A percentile compares a stretch with the other conserved stretches of the same genome.
phyloP scores from a whole-genome alignment of 2,888 invertebrate genomes.

The Malacosoma neustria region DNA sequence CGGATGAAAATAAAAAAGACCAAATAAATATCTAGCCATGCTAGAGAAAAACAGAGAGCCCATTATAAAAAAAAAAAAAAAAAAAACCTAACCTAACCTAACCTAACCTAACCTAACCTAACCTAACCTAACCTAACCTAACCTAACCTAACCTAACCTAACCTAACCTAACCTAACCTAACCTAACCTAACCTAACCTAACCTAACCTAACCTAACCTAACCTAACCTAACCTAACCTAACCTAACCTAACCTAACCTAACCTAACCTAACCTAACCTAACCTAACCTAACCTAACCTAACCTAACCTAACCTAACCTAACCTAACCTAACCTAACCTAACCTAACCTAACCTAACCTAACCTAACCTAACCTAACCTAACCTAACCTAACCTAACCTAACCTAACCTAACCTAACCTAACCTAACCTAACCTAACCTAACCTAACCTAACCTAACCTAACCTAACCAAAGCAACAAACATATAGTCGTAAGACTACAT shows the following conservation, averaged over 20 bases:
- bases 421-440: conserved; percentile 18
- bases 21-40: too few relatives aligned
- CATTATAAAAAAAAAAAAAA: too few relatives aligned
- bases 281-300: conserved; percentile 13
- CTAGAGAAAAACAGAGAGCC: too few relatives aligned
- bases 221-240: too few relatives aligned
- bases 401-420: conserved; percentile 18
- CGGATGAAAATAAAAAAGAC: too few relatives aligned
- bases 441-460: conserved; percentile 20
- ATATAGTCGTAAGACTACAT: too few relatives aligned
- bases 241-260: conserved; percentile 15
- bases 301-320: conserved; percentile 17
- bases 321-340: conserved; percentile 20
- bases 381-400: conserved; percentile 17
- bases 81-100: too few relatives aligned
- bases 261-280: conserved; percentile 14
- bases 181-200: conserved; percentile 12
- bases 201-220: conserved; percentile 13
- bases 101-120: conserved; percentile 19
- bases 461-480: too few relatives aligned
- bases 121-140: conserved; percentile 15
- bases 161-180: too few relatives aligned
- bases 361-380: conserved; percentile 19
- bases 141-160: conserved; percentile 13
- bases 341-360: conserved; percentile 20